Percentiles rank a stretch among this genome's conserved stretches.
phyloP scores from a whole-genome alignment of 2,888 invertebrate genomes.

The Drosophila macrospina region DNA sequence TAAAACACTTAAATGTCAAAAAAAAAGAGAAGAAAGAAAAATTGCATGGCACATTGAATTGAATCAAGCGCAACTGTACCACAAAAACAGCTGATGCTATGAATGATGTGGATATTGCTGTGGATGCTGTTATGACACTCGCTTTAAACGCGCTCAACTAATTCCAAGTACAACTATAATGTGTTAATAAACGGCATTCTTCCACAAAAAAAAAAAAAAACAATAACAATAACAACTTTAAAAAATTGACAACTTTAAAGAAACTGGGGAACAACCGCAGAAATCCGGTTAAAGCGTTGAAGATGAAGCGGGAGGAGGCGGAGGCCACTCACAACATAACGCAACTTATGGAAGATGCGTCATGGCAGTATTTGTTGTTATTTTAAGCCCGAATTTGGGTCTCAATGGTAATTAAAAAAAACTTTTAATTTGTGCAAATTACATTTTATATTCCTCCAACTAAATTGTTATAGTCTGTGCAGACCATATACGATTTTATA shows the following conservation, averaged over 20 bases:
- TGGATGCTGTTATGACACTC: constrained; percentile 15
- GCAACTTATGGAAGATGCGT: constrained; percentile 40
- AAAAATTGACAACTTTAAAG: constrained; percentile 54
- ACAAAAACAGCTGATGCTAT: constrained; percentile 30
- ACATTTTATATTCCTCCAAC: neutral
- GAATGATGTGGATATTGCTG: constrained; percentile 8
- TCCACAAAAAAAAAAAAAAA: constrained; percentile 13
- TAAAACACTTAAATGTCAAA: constrained; percentile 66
- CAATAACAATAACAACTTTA: constrained; percentile 11
- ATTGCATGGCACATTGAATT: constrained; percentile 33
- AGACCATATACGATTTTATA: neutral
- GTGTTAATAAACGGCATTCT: constrained; percentile 56
- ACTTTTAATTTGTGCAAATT: constrained; percentile 23
- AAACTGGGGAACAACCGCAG: constrained; percentile 35
- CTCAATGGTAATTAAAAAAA: constrained; percentile 37
- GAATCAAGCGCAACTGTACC: constrained; percentile 64
- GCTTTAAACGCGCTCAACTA: constrained; percentile 16
- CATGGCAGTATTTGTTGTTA: constrained; percentile 28
- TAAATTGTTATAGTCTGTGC: constrained; percentile 16
- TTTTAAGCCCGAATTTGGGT: constrained; percentile 23
- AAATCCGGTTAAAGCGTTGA: constrained; percentile 63
- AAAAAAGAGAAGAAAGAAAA: constrained; percentile 5
- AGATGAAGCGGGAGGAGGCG: neutral
- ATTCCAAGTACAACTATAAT: constrained; percentile 25
- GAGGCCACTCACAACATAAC: constrained; percentile 32